These are phyloP conservation scores for Potorous gilbertii DNA, from an alignment of 2,797 vertebrate genomes.

Conservation along the genomic window DNA sequence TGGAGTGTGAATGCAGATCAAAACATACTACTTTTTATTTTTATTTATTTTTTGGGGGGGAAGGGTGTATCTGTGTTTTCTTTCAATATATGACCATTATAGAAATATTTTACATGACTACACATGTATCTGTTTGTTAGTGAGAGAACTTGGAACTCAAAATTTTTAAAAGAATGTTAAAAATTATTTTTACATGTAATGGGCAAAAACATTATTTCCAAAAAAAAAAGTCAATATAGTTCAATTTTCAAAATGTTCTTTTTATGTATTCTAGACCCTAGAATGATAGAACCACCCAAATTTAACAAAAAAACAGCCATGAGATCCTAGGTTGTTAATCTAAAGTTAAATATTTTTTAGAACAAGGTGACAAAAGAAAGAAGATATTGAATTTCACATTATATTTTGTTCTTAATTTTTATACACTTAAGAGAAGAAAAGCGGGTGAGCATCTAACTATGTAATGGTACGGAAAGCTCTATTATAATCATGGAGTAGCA, in stretches of 20 bases:
- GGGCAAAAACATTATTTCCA: too few relatives aligned
- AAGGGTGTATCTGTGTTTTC: neutral
- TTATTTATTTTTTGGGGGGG: neutral
- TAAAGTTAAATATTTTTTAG: neutral
- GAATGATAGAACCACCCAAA: neutral
- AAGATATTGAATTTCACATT: constrained; percentile 3
- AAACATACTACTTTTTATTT: neutral
- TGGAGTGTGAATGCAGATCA: neutral
- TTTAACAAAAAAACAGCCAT: neutral
- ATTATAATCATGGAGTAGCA: neutral
- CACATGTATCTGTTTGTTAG: neutral
- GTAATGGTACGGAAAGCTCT: neutral
- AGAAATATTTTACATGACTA: neutral
- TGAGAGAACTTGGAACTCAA: neutral
- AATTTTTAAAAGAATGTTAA: neutral
- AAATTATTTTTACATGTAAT: too few relatives aligned
- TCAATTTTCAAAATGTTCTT: neutral
- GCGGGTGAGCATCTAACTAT: neutral
- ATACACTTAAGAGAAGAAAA: neutral
- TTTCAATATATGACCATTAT: neutral
- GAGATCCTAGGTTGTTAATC: neutral
- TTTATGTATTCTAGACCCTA: neutral
- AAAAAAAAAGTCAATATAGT: constrained; percentile 1
- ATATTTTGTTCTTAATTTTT: constrained; percentile 27
- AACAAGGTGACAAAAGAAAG: constrained; percentile 3